A percentile compares a stretch with the other conserved stretches of the same genome.
Conservation (phyloP, 2,113 vertebrate species). For the Burhinus bistriatus region DNA sequence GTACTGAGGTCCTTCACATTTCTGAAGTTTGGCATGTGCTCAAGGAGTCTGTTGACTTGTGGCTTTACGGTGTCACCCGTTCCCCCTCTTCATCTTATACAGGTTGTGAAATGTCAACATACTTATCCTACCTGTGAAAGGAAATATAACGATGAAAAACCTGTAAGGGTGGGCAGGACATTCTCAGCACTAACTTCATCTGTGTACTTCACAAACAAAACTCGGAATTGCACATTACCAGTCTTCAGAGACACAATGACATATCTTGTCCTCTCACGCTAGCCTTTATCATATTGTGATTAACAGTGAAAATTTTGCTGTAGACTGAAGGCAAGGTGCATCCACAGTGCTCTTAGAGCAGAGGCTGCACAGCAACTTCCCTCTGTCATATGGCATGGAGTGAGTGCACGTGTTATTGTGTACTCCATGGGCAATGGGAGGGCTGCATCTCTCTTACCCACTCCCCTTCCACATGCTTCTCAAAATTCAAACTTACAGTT, state of each 20-base stretch:
- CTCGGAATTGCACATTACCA: background rate
- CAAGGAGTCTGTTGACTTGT: background rate
- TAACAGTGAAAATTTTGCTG: background rate
- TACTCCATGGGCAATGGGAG: background rate
- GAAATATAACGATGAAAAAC: background rate
- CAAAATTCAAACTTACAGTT: background rate
- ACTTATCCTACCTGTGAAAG: background rate
- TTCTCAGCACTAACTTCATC: background rate
- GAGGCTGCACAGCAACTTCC: fast-evolving
- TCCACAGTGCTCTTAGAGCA: background rate
- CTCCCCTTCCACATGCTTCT: background rate
- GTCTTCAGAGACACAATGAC: background rate
- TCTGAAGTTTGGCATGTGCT: background rate
- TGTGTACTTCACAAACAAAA: background rate
- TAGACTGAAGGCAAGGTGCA: background rate
- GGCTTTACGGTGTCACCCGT: background rate
- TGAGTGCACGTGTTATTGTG: fast-evolving
- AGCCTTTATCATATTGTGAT: background rate
- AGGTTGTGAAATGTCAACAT: background rate
- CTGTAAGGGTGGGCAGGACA: background rate
- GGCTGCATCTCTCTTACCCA: background rate
- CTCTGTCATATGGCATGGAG: fast-evolving
- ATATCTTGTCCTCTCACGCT: background rate
- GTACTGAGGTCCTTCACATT: background rate
- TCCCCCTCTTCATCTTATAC: background rate